phyloP scores from a whole-genome alignment of 2,113 vertebrate genomes.

The Embiotoca jacksoni region DNA sequence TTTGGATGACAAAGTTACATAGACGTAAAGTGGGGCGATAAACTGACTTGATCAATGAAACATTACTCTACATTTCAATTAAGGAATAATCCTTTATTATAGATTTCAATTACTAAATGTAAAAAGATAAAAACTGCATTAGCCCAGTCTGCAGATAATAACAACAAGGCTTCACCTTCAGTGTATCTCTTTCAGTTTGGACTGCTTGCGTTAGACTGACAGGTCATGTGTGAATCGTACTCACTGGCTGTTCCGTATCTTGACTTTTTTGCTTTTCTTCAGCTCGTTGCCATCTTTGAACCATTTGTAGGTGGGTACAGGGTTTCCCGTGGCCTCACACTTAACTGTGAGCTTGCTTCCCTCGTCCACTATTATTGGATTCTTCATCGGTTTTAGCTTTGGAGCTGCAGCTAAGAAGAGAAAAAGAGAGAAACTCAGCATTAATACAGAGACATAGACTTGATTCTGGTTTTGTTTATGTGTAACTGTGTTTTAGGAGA shows the following conservation, averaged over 20 bases:
- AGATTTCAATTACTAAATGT: not conserved
- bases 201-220: constrained; percentile 8
- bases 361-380: constrained; percentile 87
- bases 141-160: constrained; percentile 13
- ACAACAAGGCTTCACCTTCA: not conserved
- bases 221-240: constrained; percentile 61
- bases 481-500: constrained; percentile 33
- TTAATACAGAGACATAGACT: constrained; percentile 34
- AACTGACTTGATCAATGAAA: not conserved
- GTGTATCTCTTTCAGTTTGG: constrained; percentile 16
- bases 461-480: constrained; percentile 25
- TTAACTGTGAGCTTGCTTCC: constrained; percentile 91
- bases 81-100: not conserved
- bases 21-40: not conserved
- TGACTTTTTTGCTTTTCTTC: constrained; percentile 91
- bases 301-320: constrained; percentile 92
- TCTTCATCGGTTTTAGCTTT: constrained; percentile 93
- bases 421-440: constrained; percentile 31
- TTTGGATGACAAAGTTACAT: not conserved
- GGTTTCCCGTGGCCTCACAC: constrained; percentile 93
- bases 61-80: constrained; percentile 4
- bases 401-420: constrained; percentile 86
- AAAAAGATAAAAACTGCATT: constrained; percentile 7
- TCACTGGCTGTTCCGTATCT: constrained; percentile 92
- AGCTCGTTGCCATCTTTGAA: constrained; percentile 96